Conservation (phyloP, 2,888 invertebrate species). For the Andrena minutula region DNA sequence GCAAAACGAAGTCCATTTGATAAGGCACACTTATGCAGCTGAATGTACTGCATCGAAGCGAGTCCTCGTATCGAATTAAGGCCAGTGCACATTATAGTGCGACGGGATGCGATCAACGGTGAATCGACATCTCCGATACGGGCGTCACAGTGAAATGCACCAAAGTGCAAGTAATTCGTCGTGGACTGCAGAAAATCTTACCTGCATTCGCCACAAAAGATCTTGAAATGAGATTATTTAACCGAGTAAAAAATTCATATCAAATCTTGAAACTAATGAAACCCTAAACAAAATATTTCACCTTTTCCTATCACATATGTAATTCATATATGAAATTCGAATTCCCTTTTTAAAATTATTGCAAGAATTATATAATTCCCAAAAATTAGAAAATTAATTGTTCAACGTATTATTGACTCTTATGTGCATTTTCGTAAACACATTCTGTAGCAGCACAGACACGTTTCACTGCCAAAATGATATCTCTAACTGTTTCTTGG, state of each 20-base stretch:
- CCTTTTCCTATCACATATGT: too few relatives aligned
- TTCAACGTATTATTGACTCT: background rate
- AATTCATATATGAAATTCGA: too few relatives aligned
- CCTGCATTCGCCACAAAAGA: background rate
- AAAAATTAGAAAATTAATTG: too few relatives aligned
- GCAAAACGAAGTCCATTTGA: constrained; percentile 11
- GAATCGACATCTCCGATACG: constrained; percentile 34
- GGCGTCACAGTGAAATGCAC: constrained; percentile 28
- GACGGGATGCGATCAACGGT: constrained; percentile 33
- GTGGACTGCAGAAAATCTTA: constrained; percentile 3
- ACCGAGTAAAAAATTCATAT: background rate
- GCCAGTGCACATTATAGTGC: constrained; percentile 40
- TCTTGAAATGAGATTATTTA: background rate
- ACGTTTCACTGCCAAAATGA: background rate
- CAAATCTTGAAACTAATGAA: background rate
- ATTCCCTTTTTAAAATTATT: too few relatives aligned
- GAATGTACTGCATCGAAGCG: constrained; percentile 13
- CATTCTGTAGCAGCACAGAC: too few relatives aligned
- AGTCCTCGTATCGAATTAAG: constrained; percentile 43
- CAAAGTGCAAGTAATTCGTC: constrained; percentile 33
- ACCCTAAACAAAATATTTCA: too few relatives aligned
- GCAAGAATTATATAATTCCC: too few relatives aligned
- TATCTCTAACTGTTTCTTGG: constrained; percentile 10
- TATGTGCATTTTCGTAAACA: background rate
- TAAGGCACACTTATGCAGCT: constrained; percentile 24